Conservation (phyloP, 2,113 vertebrate species). For the Telmatochromis sp. region DNA sequence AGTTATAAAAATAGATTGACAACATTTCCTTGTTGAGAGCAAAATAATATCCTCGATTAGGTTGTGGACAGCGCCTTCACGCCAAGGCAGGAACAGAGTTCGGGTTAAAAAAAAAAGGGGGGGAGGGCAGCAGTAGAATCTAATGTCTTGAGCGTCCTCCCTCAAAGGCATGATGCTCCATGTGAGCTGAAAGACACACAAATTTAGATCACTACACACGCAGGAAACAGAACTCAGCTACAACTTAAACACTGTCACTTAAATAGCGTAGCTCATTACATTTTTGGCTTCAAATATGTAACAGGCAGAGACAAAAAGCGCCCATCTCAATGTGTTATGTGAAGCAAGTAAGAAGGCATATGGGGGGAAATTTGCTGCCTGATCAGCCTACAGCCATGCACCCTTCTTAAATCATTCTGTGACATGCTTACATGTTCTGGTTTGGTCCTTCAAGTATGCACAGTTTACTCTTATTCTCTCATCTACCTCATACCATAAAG, state of each 20-base stretch:
- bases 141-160: constrained; percentile 84
- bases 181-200: constrained; percentile 81
- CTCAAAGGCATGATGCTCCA: constrained; percentile 96
- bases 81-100: constrained; percentile 39
- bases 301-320: background rate
- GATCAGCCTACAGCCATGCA: background rate
- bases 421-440: background rate
- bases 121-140: constrained; percentile 10
- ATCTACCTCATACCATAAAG: background rate
- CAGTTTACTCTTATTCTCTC: background rate
- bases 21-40: constrained; percentile 27
- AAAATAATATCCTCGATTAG: constrained; percentile 45
- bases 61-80: constrained; percentile 4
- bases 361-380: background rate
- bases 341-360: background rate
- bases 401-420: background rate
- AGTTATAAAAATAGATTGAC: constrained; percentile 66
- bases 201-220: background rate
- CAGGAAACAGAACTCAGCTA: background rate
- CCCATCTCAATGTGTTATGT: background rate
- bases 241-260: background rate
- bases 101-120: background rate
- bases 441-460: background rate
- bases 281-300: background rate
- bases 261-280: background rate